Percentiles rank a stretch among this genome's conserved stretches.
phyloP scores from a whole-genome alignment of 2,113 vertebrate species.

The Axis porcinus region DNA sequence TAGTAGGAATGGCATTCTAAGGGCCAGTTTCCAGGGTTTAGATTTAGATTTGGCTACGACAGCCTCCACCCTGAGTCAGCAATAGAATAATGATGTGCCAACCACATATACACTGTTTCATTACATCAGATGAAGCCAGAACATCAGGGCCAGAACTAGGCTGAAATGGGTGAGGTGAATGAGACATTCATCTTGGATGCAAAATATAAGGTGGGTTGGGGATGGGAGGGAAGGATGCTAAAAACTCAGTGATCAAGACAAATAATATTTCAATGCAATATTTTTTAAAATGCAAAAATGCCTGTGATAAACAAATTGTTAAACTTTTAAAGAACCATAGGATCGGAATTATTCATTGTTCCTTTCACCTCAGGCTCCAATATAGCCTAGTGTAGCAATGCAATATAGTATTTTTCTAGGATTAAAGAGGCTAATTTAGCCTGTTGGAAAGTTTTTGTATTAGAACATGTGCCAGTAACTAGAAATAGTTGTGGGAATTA shows the following conservation, averaged over 20 bases:
- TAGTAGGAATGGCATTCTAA: neutral
- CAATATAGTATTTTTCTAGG: neutral
- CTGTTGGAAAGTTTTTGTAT: neutral
- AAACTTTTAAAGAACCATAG: neutral
- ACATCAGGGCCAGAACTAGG: neutral
- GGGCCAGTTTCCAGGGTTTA: neutral
- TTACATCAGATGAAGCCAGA: neutral
- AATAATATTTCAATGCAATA: neutral
- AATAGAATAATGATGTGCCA: neutral
- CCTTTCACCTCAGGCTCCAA: neutral
- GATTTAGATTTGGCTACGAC: neutral
- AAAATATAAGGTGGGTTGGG: neutral
- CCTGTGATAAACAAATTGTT: neutral
- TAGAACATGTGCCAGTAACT: neutral
- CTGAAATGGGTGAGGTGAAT: neutral
- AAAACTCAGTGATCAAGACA: neutral
- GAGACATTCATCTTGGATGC: neutral
- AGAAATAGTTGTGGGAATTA: neutral
- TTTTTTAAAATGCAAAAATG: neutral
- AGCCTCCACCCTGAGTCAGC: neutral
- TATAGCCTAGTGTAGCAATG: neutral
- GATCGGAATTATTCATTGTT: neutral
- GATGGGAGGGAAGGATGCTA: neutral
- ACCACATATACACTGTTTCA: neutral
- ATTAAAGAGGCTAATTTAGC: neutral